Evolutionary conservation across 2,888 invertebrate genomes (phyloP).

Genomic region (Caenorhabditis sp.): DNA sequence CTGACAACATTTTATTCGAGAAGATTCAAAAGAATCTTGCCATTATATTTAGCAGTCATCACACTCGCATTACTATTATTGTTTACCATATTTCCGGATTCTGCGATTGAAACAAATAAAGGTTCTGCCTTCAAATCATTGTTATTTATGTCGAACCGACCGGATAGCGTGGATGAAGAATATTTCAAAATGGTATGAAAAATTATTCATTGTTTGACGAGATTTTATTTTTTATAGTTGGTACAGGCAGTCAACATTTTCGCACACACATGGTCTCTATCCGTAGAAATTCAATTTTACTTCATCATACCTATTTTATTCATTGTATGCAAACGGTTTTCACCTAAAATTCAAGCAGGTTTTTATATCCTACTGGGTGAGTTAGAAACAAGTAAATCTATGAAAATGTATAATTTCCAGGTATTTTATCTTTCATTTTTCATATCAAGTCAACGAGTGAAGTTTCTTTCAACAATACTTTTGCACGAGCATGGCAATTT

Average conservation of each 20-base stretch:
- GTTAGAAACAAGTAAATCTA: too few species aligned
- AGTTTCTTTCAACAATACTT: constrained; percentile 23
- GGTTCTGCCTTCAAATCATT: constrained; percentile 15
- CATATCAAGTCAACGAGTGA: background rate
- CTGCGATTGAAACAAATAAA: constrained; percentile 26
- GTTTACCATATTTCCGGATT: constrained; percentile 21
- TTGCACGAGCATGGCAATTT: constrained; percentile 29
- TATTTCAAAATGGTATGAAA: constrained; percentile 20
- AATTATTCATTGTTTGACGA: too few species aligned
- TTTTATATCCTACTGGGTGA: constrained; percentile 10
- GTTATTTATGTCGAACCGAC: constrained; percentile 20
- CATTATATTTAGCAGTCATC: constrained; percentile 21
- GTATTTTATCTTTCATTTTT: constrained; percentile 3
- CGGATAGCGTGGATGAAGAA: constrained; percentile 16
- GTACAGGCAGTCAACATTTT: constrained; percentile 22
- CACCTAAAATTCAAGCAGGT: background rate
- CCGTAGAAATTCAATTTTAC: constrained; percentile 34
- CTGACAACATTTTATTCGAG: constrained; percentile 21
- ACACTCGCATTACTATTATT: constrained; percentile 12
- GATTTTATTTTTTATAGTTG: too few species aligned
- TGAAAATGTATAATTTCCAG: background rate
- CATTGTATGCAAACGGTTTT: background rate
- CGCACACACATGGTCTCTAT: constrained; percentile 29
- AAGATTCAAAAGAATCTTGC: constrained; percentile 29
- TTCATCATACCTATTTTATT: constrained; percentile 23